Percentiles rank a stretch among this genome's conserved stretches.
phyloP scores from a whole-genome alignment of 2,888 invertebrate species.

The Rhingia rostrata region DNA sequence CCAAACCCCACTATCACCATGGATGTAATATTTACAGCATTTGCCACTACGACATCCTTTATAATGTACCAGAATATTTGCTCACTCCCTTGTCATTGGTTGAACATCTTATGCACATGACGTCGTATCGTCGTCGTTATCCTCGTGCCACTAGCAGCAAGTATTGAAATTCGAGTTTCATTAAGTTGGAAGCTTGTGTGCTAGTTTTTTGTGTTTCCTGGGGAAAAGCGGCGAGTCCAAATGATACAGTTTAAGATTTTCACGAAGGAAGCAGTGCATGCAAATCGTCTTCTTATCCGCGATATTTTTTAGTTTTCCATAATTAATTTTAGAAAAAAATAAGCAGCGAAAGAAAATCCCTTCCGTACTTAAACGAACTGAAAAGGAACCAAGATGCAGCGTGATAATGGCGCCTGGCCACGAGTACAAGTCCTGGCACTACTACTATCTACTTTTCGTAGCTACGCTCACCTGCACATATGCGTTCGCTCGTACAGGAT shows the following conservation, averaged over 20 bases:
- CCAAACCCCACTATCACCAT: constrained; percentile 12
- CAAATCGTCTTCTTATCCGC: constrained; percentile 14
- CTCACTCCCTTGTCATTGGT: constrained; percentile 50
- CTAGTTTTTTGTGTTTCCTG: constrained; percentile 8
- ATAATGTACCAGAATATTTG: constrained; percentile 67
- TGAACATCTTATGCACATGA: constrained; percentile 52
- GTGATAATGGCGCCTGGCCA: constrained; percentile 43
- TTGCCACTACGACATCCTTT: constrained; percentile 52
- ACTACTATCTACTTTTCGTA: constrained; percentile 1
- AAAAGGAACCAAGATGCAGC: constrained; percentile 48
- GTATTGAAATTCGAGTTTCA: constrained; percentile 64
- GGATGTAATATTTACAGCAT: constrained; percentile 56
- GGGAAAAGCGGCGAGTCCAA: constrained; percentile 19
- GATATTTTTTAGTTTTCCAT: constrained; percentile 53
- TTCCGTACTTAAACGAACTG: constrained; percentile 46
- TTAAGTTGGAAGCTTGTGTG: constrained; percentile 57
- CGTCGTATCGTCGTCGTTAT: constrained; percentile 3
- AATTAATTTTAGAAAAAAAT: constrained; percentile 57
- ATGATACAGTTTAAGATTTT: constrained; percentile 31
- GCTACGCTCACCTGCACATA: constrained; percentile 64
- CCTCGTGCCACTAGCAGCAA: constrained; percentile 31
- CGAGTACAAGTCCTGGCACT: too few species aligned
- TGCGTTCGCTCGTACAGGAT: constrained; percentile 27
- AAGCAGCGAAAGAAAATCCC: constrained; percentile 31
- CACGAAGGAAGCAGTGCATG: not conserved